A percentile compares a stretch with the other conserved stretches of the same genome.
Evolutionary conservation across 2,113 vertebrate species (phyloP).

Genomic region (Antidorcas marsupialis): DNA sequence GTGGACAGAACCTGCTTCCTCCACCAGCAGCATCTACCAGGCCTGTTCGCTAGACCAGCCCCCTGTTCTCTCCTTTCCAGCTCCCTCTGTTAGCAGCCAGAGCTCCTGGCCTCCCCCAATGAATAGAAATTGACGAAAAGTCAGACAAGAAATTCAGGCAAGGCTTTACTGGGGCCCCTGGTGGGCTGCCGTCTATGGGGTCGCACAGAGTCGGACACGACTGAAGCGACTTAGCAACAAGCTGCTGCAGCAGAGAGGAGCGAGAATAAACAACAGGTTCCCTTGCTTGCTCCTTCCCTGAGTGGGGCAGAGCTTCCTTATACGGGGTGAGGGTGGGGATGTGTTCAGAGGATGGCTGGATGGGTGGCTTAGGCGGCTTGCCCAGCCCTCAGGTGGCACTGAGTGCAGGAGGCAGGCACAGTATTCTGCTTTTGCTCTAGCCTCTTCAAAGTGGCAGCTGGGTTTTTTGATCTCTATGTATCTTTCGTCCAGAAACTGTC

Average conservation of each 20-base stretch:
- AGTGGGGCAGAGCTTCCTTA: neutral
- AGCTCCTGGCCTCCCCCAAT: too few relatives aligned
- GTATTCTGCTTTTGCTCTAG: neutral
- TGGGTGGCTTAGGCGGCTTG: neutral
- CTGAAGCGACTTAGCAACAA: too few relatives aligned
- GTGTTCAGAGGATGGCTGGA: neutral
- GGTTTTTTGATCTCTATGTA: neutral
- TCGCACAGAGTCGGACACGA: too few relatives aligned
- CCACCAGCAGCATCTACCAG: too few relatives aligned
- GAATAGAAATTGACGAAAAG: too few relatives aligned
- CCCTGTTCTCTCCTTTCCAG: too few relatives aligned
- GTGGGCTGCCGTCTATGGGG: too few relatives aligned
- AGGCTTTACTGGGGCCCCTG: too few relatives aligned
- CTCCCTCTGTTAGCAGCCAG: too few relatives aligned
- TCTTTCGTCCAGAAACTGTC: neutral
- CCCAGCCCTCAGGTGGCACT: accelerated
- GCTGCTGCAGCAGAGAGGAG: neutral
- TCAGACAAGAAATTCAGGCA: too few relatives aligned
- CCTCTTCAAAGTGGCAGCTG: neutral
- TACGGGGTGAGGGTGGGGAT: neutral
- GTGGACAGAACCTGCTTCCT: too few relatives aligned
- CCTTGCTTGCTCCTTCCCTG: neutral
- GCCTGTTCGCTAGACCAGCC: too few relatives aligned
- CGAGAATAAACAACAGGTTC: neutral
- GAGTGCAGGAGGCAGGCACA: neutral